A percentile compares a stretch with the other conserved stretches of the same genome.
These are phyloP conservation scores for Aquatica leii DNA, from an alignment of 2,888 invertebrate genomes.

Conservation along the genomic window DNA sequence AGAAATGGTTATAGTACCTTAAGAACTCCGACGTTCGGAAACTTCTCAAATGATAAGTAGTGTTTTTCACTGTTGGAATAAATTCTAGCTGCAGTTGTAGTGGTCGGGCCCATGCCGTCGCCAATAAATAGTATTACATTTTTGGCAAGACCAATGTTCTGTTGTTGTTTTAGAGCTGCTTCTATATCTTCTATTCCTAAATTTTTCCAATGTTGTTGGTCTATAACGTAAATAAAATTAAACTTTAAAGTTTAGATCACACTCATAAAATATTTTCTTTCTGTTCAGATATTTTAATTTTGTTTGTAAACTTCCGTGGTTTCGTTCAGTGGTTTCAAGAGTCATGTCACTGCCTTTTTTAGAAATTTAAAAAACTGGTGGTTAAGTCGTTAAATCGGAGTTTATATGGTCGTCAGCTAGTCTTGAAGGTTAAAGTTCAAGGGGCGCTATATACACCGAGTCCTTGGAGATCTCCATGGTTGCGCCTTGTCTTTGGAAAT, in stretches of 20 bases:
- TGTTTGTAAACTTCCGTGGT: too few species aligned
- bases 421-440: too few species aligned
- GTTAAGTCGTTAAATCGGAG: too few species aligned
- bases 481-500: too few species aligned
- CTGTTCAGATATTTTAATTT: neutral
- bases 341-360: too few species aligned
- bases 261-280: neutral
- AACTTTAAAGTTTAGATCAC: neutral
- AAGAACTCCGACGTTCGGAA: conserved; percentile 82
- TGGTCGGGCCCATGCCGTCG: conserved; percentile 91
- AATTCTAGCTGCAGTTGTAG: conserved; percentile 83
- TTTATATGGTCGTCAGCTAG: too few species aligned
- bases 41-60: conserved; percentile 79
- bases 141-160: conserved; percentile 65
- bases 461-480: too few species aligned
- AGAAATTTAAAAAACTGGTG: too few species aligned
- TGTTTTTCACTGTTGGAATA: conserved; percentile 79
- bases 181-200: conserved; percentile 51
- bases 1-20: conserved; percentile 70
- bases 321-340: too few species aligned
- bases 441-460: too few species aligned
- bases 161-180: conserved; percentile 45
- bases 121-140: conserved; percentile 89
- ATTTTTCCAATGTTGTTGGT: conserved; percentile 52
- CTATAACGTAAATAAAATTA: conserved; percentile 39